Evolutionary conservation across 2,113 vertebrate genomes (phyloP), one percentile per base, ranked within the genome.

Genomic region (Myotis davidii): DNA sequence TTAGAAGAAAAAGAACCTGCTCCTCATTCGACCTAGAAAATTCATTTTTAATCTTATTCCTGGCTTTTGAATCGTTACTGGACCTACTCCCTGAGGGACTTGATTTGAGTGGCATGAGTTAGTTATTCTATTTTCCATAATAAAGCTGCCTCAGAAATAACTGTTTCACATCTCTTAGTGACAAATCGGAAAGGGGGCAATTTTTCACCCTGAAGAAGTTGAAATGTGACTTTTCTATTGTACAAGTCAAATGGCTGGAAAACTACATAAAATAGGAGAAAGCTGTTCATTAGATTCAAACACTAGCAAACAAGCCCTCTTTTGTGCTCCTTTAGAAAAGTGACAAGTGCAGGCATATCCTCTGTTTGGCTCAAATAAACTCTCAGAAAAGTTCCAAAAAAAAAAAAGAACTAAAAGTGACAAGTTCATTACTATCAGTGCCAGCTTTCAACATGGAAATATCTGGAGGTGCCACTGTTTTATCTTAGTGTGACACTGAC

Each of bases 41-140:
- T 97, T 96, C 70, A 73, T 86, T 97, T 97, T 95, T 94, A 94
- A 95, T 97, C 88, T 97, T 91, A 78, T 87, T 95, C 77, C 93
- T 48, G 64, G 70, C 65, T 94, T 94, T 96, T 90, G 85, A 93
- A 89, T 97, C 1, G 2, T 74, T 83, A 27, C 87, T 79, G 86
- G 79, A 84, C 88, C 74, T 85, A 13, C 23, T 95, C 83, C 85
- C 90, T 42, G 12, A 76, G 85, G 90, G 79, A 90, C 52, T 64
- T 84, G 74, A 93, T 94, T 96, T 96, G 90, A 97, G 74, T 87
- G 93, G 95, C 83, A 52, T 73, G 93, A 93, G 59, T 97, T 96
- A 73, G 82, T 96, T 95, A 92, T 81, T 97, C 88, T 95, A 48
- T 93, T 96, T 97, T 97, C 86, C 94, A 96, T 96, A 95, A 97